Conservation (phyloP, 2,888 invertebrate species). For the Hoplodrina blanda region DNA sequence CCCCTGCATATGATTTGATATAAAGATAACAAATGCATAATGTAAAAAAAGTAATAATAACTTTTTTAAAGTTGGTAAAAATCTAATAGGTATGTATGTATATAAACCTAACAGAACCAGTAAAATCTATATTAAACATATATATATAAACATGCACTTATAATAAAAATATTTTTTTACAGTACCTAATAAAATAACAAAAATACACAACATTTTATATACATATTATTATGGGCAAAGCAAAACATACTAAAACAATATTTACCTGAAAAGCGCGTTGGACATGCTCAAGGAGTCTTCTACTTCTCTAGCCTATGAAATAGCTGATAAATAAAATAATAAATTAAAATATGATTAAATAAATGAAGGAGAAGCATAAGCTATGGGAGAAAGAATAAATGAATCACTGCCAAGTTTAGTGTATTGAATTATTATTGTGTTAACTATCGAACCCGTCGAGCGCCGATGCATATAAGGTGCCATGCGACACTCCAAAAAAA, state of each 20-base stretch:
- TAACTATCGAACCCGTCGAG: too few species aligned
- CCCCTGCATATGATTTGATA: not conserved
- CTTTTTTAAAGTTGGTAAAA: not conserved
- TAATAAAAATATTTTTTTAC: not conserved
- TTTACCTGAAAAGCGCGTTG: slow-evolving; percentile 72
- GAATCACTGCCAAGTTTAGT: not conserved
- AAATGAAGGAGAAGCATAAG: slow-evolving; percentile 26
- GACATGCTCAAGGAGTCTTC: slow-evolving; percentile 74
- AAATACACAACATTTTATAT: not conserved
- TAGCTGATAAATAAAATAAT: slow-evolving; percentile 68
- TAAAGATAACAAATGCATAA: not conserved
- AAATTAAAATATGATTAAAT: slow-evolving; percentile 61
- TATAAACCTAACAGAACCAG: not conserved
- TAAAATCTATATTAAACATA: not conserved
- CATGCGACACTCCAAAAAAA: too few species aligned
- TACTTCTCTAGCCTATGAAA: slow-evolving; percentile 73
- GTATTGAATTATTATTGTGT: too few species aligned
- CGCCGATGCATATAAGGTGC: too few species aligned
- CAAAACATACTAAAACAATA: slow-evolving; percentile 57
- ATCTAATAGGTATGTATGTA: not conserved
- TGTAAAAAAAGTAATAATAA: too few species aligned
- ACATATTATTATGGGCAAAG: not conserved
- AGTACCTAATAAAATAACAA: not conserved
- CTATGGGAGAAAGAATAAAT: slow-evolving; percentile 1
- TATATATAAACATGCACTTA: slow-evolving; percentile 7